Conservation (phyloP, 2,888 invertebrate genomes). For the Ariolimax columbianus region DNA sequence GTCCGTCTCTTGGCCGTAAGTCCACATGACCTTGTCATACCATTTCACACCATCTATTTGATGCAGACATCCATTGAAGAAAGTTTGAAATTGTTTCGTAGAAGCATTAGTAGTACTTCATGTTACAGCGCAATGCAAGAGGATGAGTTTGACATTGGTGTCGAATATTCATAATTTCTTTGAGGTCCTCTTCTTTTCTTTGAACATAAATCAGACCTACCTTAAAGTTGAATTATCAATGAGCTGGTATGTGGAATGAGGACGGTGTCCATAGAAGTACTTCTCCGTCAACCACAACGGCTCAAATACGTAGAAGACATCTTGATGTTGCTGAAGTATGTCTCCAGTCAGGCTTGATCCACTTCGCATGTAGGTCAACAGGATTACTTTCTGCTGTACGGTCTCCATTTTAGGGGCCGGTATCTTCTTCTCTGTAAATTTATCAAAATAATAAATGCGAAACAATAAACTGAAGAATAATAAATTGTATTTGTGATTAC, state of each 20-base stretch:
- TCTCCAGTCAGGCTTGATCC: slow-evolving; percentile 39
- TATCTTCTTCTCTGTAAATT: not conserved
- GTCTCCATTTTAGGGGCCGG: not conserved
- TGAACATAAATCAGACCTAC: not conserved
- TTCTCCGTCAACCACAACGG: slow-evolving; percentile 30
- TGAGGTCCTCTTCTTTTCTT: not conserved
- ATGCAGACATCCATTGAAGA: too few relatives aligned
- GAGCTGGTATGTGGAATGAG: not conserved
- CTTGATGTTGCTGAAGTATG: slow-evolving; percentile 7
- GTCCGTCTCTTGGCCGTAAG: too few relatives aligned
- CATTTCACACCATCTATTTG: too few relatives aligned
- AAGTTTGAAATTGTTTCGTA: too few relatives aligned
- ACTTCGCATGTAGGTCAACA: slow-evolving; percentile 44
- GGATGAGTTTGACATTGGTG: too few relatives aligned
- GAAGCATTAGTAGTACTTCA: too few relatives aligned
- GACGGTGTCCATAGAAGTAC: not conserved
- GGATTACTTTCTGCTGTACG: not conserved
- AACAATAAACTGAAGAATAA: too few relatives aligned
- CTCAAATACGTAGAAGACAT: slow-evolving; percentile 38
- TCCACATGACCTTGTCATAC: too few relatives aligned
- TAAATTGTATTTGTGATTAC: too few relatives aligned
- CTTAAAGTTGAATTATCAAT: not conserved
- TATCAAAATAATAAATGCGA: not conserved
- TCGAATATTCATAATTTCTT: not conserved
- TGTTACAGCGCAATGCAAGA: too few relatives aligned